Conservation (phyloP, 2,113 vertebrate species). For the Clupea harengus region DNA sequence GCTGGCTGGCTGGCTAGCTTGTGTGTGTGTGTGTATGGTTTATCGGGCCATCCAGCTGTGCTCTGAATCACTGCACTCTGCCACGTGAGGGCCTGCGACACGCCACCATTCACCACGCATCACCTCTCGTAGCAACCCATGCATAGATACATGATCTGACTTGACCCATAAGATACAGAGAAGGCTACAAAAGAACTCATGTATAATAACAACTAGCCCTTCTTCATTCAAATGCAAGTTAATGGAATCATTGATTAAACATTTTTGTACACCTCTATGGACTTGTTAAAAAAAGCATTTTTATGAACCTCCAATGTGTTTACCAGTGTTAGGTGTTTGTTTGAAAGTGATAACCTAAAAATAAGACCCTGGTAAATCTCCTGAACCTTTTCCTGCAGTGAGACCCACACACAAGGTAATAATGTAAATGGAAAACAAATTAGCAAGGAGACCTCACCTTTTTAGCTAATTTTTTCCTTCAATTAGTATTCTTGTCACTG, state of each 20-base stretch:
- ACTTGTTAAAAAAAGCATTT: not conserved
- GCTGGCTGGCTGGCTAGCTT: not conserved
- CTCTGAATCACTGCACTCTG: conserved; percentile 25
- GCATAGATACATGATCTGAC: not conserved
- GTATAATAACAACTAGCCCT: not conserved
- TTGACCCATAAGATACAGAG: not conserved
- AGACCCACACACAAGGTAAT: not conserved
- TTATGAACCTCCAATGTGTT: too few relatives aligned
- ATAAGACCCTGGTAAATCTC: not conserved
- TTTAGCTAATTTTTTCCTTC: not conserved
- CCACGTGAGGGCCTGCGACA: not conserved
- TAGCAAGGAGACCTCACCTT: too few relatives aligned
- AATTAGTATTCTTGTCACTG: not conserved
- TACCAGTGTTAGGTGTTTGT: not conserved
- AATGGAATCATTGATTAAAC: not conserved
- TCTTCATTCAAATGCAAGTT: not conserved
- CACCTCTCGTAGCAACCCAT: not conserved
- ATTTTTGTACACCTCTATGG: not conserved
- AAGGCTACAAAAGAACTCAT: not conserved
- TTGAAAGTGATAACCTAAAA: not conserved
- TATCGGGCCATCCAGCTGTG: conserved; percentile 36
- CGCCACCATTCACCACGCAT: conserved; percentile 3
- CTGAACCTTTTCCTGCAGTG: not conserved
- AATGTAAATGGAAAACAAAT: not conserved
- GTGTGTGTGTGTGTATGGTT: not conserved